Conservation (phyloP, 2,797 vertebrate species). For the Gephyroberyx darwinii region DNA sequence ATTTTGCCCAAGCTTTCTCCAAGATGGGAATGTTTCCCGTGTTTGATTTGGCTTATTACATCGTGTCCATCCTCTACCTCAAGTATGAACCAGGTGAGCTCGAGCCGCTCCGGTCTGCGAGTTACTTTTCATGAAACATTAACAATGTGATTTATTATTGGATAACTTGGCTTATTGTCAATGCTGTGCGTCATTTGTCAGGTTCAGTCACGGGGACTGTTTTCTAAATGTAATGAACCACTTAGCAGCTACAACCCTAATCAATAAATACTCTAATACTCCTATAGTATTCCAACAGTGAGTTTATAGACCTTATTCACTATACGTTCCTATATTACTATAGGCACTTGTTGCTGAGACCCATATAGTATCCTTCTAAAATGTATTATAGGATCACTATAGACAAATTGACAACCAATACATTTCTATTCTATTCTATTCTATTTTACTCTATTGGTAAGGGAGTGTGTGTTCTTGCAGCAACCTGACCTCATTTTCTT, state of each 20-base stretch:
- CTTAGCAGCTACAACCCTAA: neutral
- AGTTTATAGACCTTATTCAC: neutral
- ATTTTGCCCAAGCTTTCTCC: slow-evolving; percentile 89
- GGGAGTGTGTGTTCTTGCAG: slow-evolving; percentile 41
- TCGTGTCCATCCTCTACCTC: slow-evolving; percentile 97
- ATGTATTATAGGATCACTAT: slow-evolving; percentile 20
- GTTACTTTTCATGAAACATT: neutral
- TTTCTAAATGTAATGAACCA: neutral
- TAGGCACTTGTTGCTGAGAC: slow-evolving; percentile 49
- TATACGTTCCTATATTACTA: slow-evolving; percentile 19
- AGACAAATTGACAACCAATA: no score
- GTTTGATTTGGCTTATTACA: slow-evolving; percentile 96
- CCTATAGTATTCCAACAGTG: slow-evolving; percentile 8
- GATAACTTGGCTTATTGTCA: no score
- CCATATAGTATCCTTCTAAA: neutral
- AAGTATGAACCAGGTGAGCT: slow-evolving; percentile 96
- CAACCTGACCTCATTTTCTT: slow-evolving; percentile 54
- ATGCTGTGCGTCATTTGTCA: no score
- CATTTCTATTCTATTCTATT: no score
- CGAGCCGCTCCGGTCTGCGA: neutral
- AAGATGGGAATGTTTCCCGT: slow-evolving; percentile 94
- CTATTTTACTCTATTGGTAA: neutral
- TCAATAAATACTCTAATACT: neutral
- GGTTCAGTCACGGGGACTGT: neutral
- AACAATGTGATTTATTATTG: no score